Evolutionary conservation across 2,797 vertebrate species (phyloP), one percentile per base, ranked within the genome.

Genomic region (Cossypha heuglini): DNA sequence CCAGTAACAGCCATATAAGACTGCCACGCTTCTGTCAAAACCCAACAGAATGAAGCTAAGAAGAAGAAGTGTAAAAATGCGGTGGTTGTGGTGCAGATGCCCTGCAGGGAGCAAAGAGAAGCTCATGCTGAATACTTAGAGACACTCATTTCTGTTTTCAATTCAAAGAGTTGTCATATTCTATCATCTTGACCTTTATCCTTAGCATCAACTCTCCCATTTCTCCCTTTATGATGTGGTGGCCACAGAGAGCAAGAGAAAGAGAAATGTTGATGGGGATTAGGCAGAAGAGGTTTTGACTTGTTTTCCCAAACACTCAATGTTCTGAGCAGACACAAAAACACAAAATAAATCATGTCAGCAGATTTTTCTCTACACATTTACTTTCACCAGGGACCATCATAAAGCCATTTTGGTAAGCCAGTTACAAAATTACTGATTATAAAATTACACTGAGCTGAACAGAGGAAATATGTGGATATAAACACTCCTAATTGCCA

Each of bases 1-100:
- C 99, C 99, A 22, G 99, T 99, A 95, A 99, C 99, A 77, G 99
- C 99, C 99, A 99, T 99, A 96, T 99, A 99, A 69, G 99, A 99
- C 98, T 99, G 99, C 99, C 99, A 99, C 83, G 99, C 99, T 98
- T 99, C 99, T 35, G 99, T 99, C 98, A 99, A 98, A 93, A 99
- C 99, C 99, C 99, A 99, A 98, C 99, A 99, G 98, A 99, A 99
- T 11, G 99, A 99, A 69, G 99, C 99, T 98, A 99, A 97, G 98
- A 99, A 99, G 98, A 99, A 99, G 98, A 99, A 99, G 98, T 99
- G 99, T 95, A 99, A 99, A 97, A 99, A 99, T 64, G 99, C 99
- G 8, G 99, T 99, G 35, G 99, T 99, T 98, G 99, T 99, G 85
- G 99, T 98, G 96, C 99, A 99, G 96, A 99, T 98, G 21, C 98